These are phyloP conservation scores for Pegoplata infirma DNA, from an alignment of 2,888 invertebrate genomes.

Conservation along the genomic window DNA sequence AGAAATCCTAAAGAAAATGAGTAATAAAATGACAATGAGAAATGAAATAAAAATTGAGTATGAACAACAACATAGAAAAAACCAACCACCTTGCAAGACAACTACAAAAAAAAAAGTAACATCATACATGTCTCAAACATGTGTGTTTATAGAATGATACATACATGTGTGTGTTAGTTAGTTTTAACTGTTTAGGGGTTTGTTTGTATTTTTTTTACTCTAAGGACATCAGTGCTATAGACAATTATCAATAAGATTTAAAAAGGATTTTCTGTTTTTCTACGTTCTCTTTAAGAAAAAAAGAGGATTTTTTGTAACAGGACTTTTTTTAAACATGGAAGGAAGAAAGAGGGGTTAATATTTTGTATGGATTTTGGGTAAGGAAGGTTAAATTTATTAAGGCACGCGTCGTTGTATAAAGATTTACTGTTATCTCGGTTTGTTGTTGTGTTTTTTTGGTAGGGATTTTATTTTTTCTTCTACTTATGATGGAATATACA, in stretches of 20 bases:
- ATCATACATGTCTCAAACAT: not conserved
- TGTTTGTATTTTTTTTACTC: not conserved
- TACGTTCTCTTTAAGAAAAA: not conserved
- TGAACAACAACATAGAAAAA: not conserved
- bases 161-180: not conserved
- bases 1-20: not conserved
- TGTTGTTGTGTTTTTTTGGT: not conserved
- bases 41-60: conserved; percentile 8
- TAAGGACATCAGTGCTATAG: not conserved
- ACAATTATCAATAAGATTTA: not conserved
- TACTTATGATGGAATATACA: not conserved
- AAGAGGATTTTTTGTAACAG: not conserved
- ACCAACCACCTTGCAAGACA: not conserved
- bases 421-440: conserved; percentile 35
- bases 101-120: conserved; percentile 8
- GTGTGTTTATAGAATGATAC: not conserved
- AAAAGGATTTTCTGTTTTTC: not conserved
- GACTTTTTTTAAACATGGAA: not conserved
- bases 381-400: too few relatives aligned
- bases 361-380: too few relatives aligned
- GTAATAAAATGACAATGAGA: not conserved
- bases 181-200: not conserved
- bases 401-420: conserved; percentile 15
- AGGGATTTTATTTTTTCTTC: conserved; percentile 20
- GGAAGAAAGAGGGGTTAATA: not conserved